Conservation (phyloP, 1,140 invertebrate genomes). For the Brachystomella parvula region DNA sequence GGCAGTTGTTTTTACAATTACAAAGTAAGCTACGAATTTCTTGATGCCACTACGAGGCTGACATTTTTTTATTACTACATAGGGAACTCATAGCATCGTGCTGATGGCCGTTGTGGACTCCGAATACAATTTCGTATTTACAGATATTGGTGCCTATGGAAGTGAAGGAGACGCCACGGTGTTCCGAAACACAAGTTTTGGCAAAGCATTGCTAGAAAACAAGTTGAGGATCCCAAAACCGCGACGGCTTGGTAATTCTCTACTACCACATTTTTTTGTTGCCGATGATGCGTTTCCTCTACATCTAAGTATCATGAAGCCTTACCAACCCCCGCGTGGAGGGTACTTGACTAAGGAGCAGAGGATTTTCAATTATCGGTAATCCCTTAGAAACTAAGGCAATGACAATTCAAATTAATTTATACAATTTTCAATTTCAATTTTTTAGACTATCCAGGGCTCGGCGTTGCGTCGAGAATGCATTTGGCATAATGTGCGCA, state of each 20-base stretch:
- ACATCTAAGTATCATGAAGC: slow-evolving; percentile 41
- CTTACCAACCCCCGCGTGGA: slow-evolving; percentile 39
- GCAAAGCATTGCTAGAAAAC: slow-evolving; percentile 16
- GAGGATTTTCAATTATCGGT: slow-evolving; percentile 47
- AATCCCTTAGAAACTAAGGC: too few relatives aligned
- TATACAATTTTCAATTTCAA: too few relatives aligned
- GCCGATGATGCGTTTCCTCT: slow-evolving; percentile 43
- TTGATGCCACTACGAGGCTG: too few relatives aligned
- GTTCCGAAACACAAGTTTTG: slow-evolving; percentile 26
- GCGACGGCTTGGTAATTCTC: slow-evolving; percentile 28
- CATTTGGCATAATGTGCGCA: slow-evolving; percentile 43
- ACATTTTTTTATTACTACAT: too few relatives aligned
- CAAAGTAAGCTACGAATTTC: slow-evolving; percentile 41
- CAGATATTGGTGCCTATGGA: slow-evolving; percentile 38
- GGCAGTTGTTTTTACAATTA: slow-evolving; percentile 47
- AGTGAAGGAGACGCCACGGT: slow-evolving; percentile 33
- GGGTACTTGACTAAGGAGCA: slow-evolving; percentile 39
- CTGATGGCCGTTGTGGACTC: slow-evolving; percentile 23
- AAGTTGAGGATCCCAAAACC: slow-evolving; percentile 22
- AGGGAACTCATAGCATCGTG: slow-evolving; percentile 39
- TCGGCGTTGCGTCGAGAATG: slow-evolving; percentile 43
- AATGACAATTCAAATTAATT: slow-evolving; percentile 5
- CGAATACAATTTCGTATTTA: slow-evolving; percentile 35
- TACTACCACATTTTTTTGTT: slow-evolving; percentile 37
- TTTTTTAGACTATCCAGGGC: slow-evolving; percentile 43